These are phyloP conservation scores for Toxotes jaculatrix DNA, from an alignment of 2,113 vertebrate genomes.

Conservation along the genomic window DNA sequence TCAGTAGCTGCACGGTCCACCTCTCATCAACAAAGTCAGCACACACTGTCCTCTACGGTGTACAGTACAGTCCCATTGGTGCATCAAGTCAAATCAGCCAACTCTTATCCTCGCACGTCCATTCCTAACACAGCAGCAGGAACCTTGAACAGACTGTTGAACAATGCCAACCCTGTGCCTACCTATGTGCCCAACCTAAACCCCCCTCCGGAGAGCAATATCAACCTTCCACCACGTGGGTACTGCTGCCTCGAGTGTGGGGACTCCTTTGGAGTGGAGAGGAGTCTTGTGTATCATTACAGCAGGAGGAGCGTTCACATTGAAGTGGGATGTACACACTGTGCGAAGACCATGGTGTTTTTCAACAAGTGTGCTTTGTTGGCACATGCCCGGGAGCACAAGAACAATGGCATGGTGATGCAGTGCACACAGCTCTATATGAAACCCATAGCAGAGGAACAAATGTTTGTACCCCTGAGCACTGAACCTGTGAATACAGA, in stretches of 20 bases:
- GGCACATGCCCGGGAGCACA: slow-evolving; percentile 94
- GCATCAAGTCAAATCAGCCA: slow-evolving; percentile 92
- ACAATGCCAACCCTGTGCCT: slow-evolving; percentile 92
- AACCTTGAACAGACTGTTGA: slow-evolving; percentile 91
- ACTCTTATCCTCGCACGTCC: slow-evolving; percentile 68
- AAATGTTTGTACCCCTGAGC: slow-evolving; percentile 89
- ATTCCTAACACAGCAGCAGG: slow-evolving; percentile 83
- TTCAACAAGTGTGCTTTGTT: slow-evolving; percentile 96
- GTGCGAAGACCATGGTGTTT: slow-evolving; percentile 91
- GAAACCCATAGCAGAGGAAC: slow-evolving; percentile 91
- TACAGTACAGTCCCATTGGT: slow-evolving; percentile 91
- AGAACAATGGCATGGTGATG: slow-evolving; percentile 93
- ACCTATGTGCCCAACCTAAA: slow-evolving; percentile 92
- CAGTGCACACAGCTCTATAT: slow-evolving; percentile 96
- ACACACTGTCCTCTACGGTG: slow-evolving; percentile 84
- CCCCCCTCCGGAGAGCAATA: slow-evolving; percentile 89
- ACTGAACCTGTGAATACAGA: slow-evolving; percentile 57
- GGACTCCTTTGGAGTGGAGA: slow-evolving; percentile 94
- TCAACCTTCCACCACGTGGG: slow-evolving; percentile 90
- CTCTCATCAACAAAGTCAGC: slow-evolving; percentile 80
- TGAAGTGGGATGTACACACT: slow-evolving; percentile 94
- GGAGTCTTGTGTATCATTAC: slow-evolving; percentile 92
- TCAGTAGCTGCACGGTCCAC: slow-evolving; percentile 89
- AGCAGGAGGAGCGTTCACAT: slow-evolving; percentile 93
- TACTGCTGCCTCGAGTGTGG: slow-evolving; percentile 96